These are phyloP conservation scores for Halcyon badia DNA, from an alignment of 2,797 vertebrate genomes.

Conservation along the genomic window DNA sequence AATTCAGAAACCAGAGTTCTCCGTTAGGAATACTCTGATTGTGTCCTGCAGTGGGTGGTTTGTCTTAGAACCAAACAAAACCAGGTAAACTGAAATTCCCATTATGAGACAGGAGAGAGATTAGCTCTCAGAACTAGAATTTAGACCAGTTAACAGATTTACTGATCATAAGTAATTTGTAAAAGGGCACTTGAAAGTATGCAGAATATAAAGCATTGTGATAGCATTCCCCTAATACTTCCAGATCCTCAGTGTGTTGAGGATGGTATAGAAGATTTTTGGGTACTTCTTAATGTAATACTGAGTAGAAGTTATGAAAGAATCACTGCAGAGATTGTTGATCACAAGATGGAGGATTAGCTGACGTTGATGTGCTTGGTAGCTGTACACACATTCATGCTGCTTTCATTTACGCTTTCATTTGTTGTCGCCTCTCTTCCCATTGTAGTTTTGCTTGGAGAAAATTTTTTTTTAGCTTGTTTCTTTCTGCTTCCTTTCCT, in stretches of 20 bases:
- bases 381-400: neutral
- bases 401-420: neutral
- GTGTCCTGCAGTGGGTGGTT: neutral
- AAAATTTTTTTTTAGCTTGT: neutral
- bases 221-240: neutral
- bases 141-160: neutral
- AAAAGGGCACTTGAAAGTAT: neutral
- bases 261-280: neutral
- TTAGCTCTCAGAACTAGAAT: neutral
- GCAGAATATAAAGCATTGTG: accelerated
- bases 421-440: neutral
- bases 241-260: accelerated
- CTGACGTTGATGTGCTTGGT: neutral
- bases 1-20: neutral
- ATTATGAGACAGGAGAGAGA: neutral
- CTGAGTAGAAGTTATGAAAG: neutral
- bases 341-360: neutral
- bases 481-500: slow-evolving; percentile 16
- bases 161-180: neutral
- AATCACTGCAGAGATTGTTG: neutral
- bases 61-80: neutral
- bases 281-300: neutral
- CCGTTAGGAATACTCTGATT: neutral
- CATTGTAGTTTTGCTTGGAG: neutral
- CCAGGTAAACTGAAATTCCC: neutral